A percentile compares a stretch with the other conserved stretches of the same genome.
phyloP scores from a whole-genome alignment of 1,140 invertebrate species.

The Drosophila mayri region DNA sequence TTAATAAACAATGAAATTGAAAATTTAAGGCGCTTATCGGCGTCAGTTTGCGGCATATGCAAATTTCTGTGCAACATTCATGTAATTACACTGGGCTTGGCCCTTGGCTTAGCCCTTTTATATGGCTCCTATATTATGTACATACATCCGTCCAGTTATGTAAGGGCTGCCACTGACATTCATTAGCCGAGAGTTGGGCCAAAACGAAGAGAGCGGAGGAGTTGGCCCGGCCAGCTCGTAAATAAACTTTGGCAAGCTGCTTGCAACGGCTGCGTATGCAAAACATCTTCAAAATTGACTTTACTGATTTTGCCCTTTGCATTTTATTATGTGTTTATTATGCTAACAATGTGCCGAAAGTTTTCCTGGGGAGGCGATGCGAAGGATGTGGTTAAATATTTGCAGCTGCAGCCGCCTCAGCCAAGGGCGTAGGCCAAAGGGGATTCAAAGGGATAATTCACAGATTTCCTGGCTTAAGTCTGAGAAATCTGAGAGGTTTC shows the following conservation, averaged over 20 bases:
- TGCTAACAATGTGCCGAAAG: conserved; percentile 77
- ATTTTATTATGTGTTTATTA: conserved; percentile 82
- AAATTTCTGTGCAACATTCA: conserved; percentile 68
- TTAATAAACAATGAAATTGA: conserved; percentile 84
- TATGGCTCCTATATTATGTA: conserved; percentile 26
- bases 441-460: not conserved
- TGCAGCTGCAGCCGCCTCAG: conserved; percentile 30
- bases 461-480: not conserved
- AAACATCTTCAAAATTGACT: conserved; percentile 79
- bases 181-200: conserved; percentile 53
- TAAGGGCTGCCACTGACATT: conserved; percentile 46
- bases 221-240: conserved; percentile 40
- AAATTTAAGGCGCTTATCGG: conserved; percentile 80
- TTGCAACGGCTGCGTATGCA: conserved; percentile 51
- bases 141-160: not conserved
- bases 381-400: conserved; percentile 46
- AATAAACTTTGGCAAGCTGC: conserved; percentile 55
- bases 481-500: not conserved
- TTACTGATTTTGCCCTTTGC: conserved; percentile 73
- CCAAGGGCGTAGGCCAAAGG: conserved; percentile 30
- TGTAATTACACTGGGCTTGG: conserved; percentile 60
- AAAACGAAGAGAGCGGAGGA: conserved; percentile 3
- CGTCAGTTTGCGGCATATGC: conserved; percentile 63
- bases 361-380: conserved; percentile 37
- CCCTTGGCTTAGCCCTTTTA: conserved; percentile 32